Base-by-base conservation (phyloP, 2,797 vertebrate species). In the Esox masquinongy region DNA sequence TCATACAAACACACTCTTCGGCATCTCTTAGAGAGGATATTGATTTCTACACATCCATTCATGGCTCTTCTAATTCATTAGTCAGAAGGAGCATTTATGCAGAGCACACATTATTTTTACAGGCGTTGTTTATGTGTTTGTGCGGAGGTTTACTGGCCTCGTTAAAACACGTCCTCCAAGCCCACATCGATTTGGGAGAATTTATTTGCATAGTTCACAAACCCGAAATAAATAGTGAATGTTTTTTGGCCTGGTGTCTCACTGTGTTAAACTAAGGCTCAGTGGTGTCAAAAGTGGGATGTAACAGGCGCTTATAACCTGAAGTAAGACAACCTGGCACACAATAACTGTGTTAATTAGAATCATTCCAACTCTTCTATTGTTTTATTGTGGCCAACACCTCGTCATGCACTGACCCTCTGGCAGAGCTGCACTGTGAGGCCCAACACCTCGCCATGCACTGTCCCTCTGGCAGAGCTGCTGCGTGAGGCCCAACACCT, bases 181-280 rank as follows among this genome's bases (percentile, higher is more conserved):
- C 90, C 87, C 89, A 81, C 85, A 93, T 89, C 88, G 89, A 92
- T 92, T 92, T 91, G 89, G 88, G 88, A 90, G 84, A 88, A 77
- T 90, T 94, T 91, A 92, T 92, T 93, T 91, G 88, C 90, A 85
- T 87, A 86, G 89, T 93, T 92, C 92, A 90, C 87, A 84, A 91
- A 92, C 88, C 86, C 85, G 84, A 87, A 88, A 91, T 89, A 91
- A 92, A 91, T 85, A 70, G 76, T 83, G 73, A 78, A 83, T 79
- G 77, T 78, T 87, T 85, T 87, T 77, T 82, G 85, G 86, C 70
- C 69, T 47, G 68, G 12, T 17, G 64, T 66, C 74, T 2, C 67
- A 69, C 82, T 75, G 78, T 74, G 76, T 81, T 70, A 31, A 53
- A 70, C 75, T 59, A 76, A 67, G 61, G 77, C 79, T 82, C 24